These are phyloP conservation scores for Drosophila malerkotliana DNA, from an alignment of 1,140 invertebrate species.

Conservation along the genomic window DNA sequence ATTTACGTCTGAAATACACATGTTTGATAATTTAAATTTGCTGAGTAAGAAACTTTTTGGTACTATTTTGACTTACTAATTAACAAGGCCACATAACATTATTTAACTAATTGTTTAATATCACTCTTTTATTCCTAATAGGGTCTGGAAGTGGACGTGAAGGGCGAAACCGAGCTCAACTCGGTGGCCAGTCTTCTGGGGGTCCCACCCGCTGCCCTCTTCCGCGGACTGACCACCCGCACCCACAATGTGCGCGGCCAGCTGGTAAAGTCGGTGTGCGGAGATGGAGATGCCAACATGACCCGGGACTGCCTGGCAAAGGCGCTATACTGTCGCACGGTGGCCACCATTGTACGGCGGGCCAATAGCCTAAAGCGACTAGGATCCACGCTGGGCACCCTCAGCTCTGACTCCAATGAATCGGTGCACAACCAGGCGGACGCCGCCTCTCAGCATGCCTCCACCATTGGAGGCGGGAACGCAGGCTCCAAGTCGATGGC, in stretches of 20 bases:
- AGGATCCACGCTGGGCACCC: slow-evolving; percentile 93
- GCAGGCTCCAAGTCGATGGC: slow-evolving; percentile 96
- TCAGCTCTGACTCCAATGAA: slow-evolving; percentile 95
- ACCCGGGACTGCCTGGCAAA: slow-evolving; percentile 95
- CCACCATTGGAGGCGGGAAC: slow-evolving; percentile 91
- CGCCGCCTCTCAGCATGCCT: slow-evolving; percentile 93
- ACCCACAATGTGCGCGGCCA: slow-evolving; percentile 94
- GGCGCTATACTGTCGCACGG: slow-evolving; percentile 96
- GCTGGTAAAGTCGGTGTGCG: slow-evolving; percentile 92
- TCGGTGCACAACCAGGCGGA: slow-evolving; percentile 95
- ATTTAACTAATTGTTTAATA: neutral
- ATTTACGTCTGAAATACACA: slow-evolving; percentile 79
- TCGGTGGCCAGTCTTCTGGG: slow-evolving; percentile 93
- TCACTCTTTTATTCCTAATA: slow-evolving; percentile 39
- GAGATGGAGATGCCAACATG: slow-evolving; percentile 93
- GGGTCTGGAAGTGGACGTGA: slow-evolving; percentile 89
- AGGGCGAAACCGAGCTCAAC: slow-evolving; percentile 91
- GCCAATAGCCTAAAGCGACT: slow-evolving; percentile 96
- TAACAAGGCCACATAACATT: too few relatives aligned
- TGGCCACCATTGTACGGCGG: slow-evolving; percentile 96
- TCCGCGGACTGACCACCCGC: slow-evolving; percentile 92
- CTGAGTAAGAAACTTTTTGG: slow-evolving; percentile 74
- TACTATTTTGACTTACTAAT: too few relatives aligned
- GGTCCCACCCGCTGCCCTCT: slow-evolving; percentile 90
- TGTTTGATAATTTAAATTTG: slow-evolving; percentile 58